Conservation (phyloP, 1,140 invertebrate genomes). For the Cotesia vestalis region DNA sequence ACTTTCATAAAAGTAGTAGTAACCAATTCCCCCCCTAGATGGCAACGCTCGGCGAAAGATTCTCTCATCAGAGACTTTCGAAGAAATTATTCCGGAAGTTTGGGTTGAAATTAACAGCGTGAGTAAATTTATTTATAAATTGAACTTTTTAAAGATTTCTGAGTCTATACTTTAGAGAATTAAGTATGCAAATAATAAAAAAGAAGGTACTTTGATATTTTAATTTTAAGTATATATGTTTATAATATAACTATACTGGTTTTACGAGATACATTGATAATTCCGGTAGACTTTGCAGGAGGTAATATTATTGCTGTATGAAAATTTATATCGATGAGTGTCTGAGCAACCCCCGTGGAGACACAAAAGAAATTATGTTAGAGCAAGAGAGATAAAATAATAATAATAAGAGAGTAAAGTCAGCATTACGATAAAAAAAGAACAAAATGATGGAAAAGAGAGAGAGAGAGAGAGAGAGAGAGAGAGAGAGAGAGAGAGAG, state of each 20-base stretch:
- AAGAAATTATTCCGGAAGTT: no score
- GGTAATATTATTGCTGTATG: constrained; percentile 5
- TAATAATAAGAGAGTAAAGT: not conserved
- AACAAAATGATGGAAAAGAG: not conserved
- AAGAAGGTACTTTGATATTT: no score
- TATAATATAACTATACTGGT: not conserved
- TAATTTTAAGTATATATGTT: constrained; percentile 4
- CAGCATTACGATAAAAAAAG: not conserved
- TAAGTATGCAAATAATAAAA: no score
- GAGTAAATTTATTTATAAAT: no score
- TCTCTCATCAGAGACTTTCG: no score
- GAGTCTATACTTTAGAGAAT: no score
- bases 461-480: not conserved
- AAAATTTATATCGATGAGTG: constrained; percentile 14
- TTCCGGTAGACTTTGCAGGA: constrained; percentile 4
- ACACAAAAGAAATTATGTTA: not conserved
- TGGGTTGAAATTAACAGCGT: no score
- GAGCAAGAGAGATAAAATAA: not conserved
- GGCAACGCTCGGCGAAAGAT: no score
- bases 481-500: no score
- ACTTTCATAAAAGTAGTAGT: no score
- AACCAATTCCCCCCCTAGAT: no score
- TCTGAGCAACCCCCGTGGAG: not conserved
- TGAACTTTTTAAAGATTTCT: no score
- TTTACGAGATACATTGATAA: not conserved